Evolutionary conservation across 2,113 vertebrate genomes (phyloP).

Genomic region (Dascyllus trimaculatus): DNA sequence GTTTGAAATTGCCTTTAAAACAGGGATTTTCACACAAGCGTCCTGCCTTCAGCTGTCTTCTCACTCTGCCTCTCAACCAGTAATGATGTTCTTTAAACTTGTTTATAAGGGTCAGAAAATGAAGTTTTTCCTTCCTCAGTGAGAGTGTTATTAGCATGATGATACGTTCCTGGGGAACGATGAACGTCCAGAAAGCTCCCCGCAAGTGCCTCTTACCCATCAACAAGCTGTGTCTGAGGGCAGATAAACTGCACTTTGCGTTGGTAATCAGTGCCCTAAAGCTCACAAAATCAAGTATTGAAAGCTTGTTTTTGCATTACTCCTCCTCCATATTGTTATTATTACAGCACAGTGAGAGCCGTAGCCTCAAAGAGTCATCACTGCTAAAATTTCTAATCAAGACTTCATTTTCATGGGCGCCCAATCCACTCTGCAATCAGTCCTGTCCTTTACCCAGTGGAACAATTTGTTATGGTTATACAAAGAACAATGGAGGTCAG

Average conservation of each 20-base stretch:
- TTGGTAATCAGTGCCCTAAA: constrained; percentile 27
- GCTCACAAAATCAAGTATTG: constrained; percentile 19
- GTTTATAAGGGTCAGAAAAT: constrained; percentile 15
- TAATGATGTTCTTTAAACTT: constrained; percentile 16
- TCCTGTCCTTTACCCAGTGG: not conserved
- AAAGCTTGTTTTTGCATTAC: constrained; percentile 32
- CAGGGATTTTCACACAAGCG: constrained; percentile 36
- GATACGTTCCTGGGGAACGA: constrained; percentile 10
- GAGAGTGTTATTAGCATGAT: constrained; percentile 30
- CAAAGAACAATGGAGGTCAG: constrained; percentile 27
- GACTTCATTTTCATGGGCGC: not conserved
- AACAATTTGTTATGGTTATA: constrained; percentile 30
- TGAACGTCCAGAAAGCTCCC: not conserved
- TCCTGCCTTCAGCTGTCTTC: not conserved
- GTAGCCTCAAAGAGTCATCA: not conserved
- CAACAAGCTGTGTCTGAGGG: constrained; percentile 14
- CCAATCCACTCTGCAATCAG: constrained; percentile 32
- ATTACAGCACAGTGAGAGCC: not conserved
- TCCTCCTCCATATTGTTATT: constrained; percentile 2
- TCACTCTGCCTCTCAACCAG: constrained; percentile 8
- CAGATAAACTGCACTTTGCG: constrained; percentile 17
- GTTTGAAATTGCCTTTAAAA: constrained; percentile 52
- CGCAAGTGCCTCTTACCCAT: constrained; percentile 41
- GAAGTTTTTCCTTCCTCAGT: not conserved
- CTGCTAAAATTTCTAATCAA: constrained; percentile 15